These are phyloP conservation scores for Eriocheir sinensis DNA, from an alignment of 1,140 invertebrate genomes.

Conservation along the genomic window DNA sequence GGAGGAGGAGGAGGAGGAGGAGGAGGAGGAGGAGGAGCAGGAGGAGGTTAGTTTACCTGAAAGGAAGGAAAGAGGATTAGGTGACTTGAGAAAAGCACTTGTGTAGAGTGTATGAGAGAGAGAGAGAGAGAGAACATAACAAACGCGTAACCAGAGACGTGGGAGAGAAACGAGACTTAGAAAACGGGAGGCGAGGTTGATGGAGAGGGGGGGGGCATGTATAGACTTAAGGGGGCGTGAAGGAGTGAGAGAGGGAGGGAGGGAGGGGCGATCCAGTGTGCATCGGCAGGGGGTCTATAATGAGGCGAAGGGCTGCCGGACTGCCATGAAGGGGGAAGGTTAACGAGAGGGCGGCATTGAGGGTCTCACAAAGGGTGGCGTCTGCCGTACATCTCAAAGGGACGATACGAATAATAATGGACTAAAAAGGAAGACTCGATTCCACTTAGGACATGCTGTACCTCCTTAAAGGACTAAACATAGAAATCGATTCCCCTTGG, in stretches of 20 bases:
- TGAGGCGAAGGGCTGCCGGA: neutral
- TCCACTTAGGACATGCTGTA: too few species aligned
- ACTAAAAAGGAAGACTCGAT: too few species aligned
- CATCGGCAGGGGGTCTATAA: neutral
- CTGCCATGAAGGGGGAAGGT: neutral
- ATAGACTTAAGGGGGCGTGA: too few species aligned
- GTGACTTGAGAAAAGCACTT: neutral
- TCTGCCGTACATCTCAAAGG: neutral
- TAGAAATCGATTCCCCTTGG: too few species aligned
- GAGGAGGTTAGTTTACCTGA: neutral
- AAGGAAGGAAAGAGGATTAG: neutral
- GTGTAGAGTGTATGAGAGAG: neutral
- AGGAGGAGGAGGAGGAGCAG: neutral
- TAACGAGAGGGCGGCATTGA: neutral
- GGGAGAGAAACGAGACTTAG: neutral
- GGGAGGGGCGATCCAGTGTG: neutral
- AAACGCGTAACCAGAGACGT: neutral
- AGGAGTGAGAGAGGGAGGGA: slow-evolving; percentile 14
- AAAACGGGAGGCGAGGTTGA: neutral
- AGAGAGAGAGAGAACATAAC: neutral
- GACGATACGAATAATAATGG: neutral
- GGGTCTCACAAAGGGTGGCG: neutral
- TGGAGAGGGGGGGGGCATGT: too few species aligned
- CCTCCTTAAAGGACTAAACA: too few species aligned
- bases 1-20: neutral